These are phyloP conservation scores for Clarias magur DNA, from an alignment of 2,113 vertebrate species.

Conservation along the genomic window DNA sequence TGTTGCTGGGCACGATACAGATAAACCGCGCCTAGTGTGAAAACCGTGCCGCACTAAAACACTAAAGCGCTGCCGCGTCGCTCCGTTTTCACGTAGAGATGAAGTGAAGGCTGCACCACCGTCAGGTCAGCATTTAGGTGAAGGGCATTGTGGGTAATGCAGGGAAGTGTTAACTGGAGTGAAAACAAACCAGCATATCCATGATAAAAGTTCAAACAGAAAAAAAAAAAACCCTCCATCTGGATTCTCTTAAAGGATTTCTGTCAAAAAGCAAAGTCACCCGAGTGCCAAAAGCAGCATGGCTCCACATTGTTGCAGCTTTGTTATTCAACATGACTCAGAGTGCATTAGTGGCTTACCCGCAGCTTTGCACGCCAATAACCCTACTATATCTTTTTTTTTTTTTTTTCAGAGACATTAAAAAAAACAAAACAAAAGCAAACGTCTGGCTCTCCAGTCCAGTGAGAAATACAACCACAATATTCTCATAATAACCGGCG, in stretches of 20 bases:
- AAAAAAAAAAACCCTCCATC: not conserved
- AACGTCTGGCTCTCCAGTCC: slow-evolving; percentile 15
- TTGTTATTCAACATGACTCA: slow-evolving; percentile 22
- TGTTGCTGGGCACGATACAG: no score
- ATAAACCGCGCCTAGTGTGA: no score
- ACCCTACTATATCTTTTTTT: slow-evolving; percentile 43
- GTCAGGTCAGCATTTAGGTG: not conserved
- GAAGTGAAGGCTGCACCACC: not conserved
- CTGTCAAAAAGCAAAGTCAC: not conserved
- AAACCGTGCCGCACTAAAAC: not conserved
- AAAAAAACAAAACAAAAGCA: not conserved
- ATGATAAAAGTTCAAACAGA: not conserved
- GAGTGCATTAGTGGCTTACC: slow-evolving; percentile 33
- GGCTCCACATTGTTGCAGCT: not conserved
- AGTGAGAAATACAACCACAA: not conserved
- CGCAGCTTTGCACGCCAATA: slow-evolving; percentile 38
- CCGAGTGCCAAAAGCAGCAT: no score
- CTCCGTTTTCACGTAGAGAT: not conserved
- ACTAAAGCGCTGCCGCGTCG: not conserved
- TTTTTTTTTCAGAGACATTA: not conserved
- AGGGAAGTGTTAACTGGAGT: not conserved
- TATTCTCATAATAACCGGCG: slow-evolving; percentile 33
- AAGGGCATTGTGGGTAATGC: not conserved
- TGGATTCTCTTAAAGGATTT: not conserved
- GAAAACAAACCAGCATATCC: not conserved